Percentiles rank a stretch among this genome's conserved stretches.
phyloP scores from a whole-genome alignment of 2,113 vertebrate species.

The Bubo blakistoni region DNA sequence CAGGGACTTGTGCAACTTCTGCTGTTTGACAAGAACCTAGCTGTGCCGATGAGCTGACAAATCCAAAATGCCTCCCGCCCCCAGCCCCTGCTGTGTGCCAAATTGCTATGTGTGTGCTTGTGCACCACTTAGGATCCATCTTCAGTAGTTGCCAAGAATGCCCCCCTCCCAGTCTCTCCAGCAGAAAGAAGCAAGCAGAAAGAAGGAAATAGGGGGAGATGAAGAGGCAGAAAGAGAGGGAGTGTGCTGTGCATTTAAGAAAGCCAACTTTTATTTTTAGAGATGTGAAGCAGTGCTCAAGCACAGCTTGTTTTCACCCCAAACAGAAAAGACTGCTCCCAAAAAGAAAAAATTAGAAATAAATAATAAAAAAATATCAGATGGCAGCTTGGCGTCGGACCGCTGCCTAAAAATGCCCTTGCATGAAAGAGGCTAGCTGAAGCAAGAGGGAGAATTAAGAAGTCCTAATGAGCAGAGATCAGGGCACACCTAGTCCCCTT shows the following conservation, averaged over 20 bases:
- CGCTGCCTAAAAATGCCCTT: background rate
- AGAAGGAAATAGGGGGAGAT: background rate
- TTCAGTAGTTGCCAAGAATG: background rate
- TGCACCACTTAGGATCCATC: slow-evolving; percentile 32
- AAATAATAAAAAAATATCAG: background rate
- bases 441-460: background rate
- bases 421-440: background rate
- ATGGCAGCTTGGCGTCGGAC: background rate
- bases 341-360: background rate
- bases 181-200: background rate
- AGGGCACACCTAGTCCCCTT: background rate
- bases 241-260: background rate
- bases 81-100: slow-evolving; percentile 49
- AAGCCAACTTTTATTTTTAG: slow-evolving; percentile 55
- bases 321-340: background rate
- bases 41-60: slow-evolving; percentile 55
- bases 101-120: slow-evolving; percentile 34
- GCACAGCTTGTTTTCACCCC: background rate
- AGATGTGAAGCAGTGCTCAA: background rate
- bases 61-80: slow-evolving; percentile 45
- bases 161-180: background rate
- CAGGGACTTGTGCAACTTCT: slow-evolving; percentile 33
- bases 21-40: slow-evolving; percentile 46
- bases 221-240: background rate
- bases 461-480: background rate